Conservation (phyloP, 2,113 vertebrate genomes). For the Tupaia tana region DNA sequence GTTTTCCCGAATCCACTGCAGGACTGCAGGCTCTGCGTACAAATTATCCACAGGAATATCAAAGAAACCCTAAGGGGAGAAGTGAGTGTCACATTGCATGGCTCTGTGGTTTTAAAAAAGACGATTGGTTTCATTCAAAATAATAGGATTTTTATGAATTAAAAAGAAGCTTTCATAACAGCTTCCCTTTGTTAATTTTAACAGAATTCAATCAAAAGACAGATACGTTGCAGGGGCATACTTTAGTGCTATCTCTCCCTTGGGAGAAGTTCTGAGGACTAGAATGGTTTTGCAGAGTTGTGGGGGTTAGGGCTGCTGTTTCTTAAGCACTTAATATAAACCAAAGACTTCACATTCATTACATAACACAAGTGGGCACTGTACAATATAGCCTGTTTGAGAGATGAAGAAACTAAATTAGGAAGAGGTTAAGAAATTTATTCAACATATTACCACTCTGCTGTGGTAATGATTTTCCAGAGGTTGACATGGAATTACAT, state of each 20-base stretch:
- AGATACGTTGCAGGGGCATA: not conserved
- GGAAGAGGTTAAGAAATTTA: not conserved
- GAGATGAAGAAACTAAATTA: not conserved
- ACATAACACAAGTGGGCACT: not conserved
- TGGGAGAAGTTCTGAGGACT: not conserved
- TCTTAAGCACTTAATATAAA: not conserved
- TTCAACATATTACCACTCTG: not conserved
- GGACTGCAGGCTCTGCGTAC: slow-evolving; percentile 96
- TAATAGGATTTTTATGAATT: not conserved
- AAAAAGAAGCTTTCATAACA: not conserved
- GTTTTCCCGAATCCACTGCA: slow-evolving; percentile 96
- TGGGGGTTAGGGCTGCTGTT: not conserved
- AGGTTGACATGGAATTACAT: not conserved
- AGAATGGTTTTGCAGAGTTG: not conserved
- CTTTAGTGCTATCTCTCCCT: not conserved
- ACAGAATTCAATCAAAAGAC: slow-evolving; percentile 9
- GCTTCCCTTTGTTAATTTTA: not conserved
- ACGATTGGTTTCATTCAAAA: not conserved
- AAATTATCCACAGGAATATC: slow-evolving; percentile 98
- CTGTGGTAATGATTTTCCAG: not conserved
- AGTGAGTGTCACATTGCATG: not conserved
- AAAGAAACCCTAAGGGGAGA: slow-evolving; percentile 92
- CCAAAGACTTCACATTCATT: not conserved
- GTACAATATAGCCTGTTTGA: not conserved
- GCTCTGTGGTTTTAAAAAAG: not conserved